Evolutionary conservation across 2,797 vertebrate genomes (phyloP), one percentile per base, ranked within the genome.

Genomic region (Furcifer pardalis): DNA sequence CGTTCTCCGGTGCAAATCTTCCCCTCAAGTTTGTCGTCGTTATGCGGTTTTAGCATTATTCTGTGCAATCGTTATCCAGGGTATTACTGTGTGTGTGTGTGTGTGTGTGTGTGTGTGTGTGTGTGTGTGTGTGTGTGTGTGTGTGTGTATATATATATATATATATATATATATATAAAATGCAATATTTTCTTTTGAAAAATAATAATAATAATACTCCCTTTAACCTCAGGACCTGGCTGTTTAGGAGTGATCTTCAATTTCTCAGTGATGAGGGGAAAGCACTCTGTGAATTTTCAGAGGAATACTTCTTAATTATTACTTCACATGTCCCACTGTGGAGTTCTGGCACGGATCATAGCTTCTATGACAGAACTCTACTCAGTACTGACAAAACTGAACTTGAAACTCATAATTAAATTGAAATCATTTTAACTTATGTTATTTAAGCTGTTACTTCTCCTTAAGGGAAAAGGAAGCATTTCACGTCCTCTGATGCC

Each of bases 401-500:
- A 35, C 37, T 68, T 71, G 66, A 35, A 13, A 75, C 12, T 46
- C 25, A 75, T 75, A 27, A 73, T 49, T 86, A 91, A 85, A 78
- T 15, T 0, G 49, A 78, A 85, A 5, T 35, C 71, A 81, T 79
- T 81, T 86, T 85, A 63, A 80, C 40, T 82, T 81, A 80, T 7
- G 9, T 44, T 89, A 78, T n/a, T 77, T 86, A 27, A 40, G 52
- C 17, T 19, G 42, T 44, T 60, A 44, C 13, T 17, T 56, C 30
- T 35, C 7, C 15, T 35, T 66, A 32, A 32, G 15, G 27, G 32
- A 23, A 44, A 37, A 25, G 88, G 91, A 89, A 40, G 0, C 62
- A 74, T 32, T 25, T 7, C 86, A 91, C 30, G 86, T 80, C 23
- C 52, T 42, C 10, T 79, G 65, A 40, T 74, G 84, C 17, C 76